A percentile compares a stretch with the other conserved stretches of the same genome.
Conservation (phyloP, 2,888 invertebrate species). For the Dioctria rufipes region DNA sequence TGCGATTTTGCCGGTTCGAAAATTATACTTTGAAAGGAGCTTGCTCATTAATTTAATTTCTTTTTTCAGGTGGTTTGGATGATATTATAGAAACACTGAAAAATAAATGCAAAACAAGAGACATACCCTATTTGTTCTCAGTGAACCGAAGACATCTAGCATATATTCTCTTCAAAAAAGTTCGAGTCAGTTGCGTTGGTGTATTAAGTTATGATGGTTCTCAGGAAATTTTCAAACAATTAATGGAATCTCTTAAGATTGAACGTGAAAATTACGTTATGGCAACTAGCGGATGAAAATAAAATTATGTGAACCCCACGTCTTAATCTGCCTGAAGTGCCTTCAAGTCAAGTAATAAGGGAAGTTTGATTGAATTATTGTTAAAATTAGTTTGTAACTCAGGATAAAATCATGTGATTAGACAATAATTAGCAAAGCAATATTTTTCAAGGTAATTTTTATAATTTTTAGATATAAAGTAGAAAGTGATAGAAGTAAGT, state of each 20-base stretch:
- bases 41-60: background rate
- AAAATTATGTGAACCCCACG: too few species aligned
- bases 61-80: slow-evolving; percentile 74
- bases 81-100: slow-evolving; percentile 73
- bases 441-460: too few species aligned
- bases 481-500: too few species aligned
- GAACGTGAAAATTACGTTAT: slow-evolving; percentile 61
- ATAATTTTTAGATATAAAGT: too few species aligned
- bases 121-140: slow-evolving; percentile 76
- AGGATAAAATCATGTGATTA: too few species aligned
- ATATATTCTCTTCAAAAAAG: slow-evolving; percentile 74
- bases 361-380: too few species aligned
- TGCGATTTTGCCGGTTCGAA: slow-evolving; percentile 63
- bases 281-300: too few species aligned
- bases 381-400: too few species aligned
- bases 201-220: slow-evolving; percentile 77
- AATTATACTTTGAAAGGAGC: background rate
- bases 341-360: too few species aligned
- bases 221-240: slow-evolving; percentile 69
- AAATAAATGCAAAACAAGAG: slow-evolving; percentile 71
- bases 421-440: too few species aligned
- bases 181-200: slow-evolving; percentile 76
- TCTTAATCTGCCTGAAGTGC: too few species aligned
- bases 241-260: slow-evolving; percentile 62
- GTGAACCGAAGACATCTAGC: slow-evolving; percentile 75